These are phyloP conservation scores for Acanthisitta chloris DNA, from an alignment of 2,113 vertebrate genomes.

Conservation along the genomic window DNA sequence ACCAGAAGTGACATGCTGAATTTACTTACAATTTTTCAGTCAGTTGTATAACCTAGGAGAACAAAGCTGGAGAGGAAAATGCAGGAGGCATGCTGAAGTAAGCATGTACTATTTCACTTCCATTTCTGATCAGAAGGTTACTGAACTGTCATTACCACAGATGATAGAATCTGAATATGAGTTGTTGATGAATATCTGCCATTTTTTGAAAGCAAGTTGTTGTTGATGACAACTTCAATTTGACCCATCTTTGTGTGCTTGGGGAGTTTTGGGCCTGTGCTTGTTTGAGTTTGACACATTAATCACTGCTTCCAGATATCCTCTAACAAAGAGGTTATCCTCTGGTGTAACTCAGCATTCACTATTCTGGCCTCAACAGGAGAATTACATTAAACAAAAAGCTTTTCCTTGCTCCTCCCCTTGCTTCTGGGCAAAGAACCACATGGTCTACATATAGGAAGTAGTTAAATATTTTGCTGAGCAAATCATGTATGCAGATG, in stretches of 20 bases:
- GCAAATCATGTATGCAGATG: background rate
- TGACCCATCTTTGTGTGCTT: background rate
- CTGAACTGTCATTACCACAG: background rate
- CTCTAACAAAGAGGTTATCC: background rate
- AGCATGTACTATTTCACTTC: background rate
- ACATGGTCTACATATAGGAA: background rate
- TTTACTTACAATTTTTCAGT: background rate
- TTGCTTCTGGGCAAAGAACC: background rate
- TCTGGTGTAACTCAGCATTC: background rate
- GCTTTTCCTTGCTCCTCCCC: background rate
- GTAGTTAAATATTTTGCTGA: background rate
- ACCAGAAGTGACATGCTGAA: background rate
- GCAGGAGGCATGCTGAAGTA: background rate
- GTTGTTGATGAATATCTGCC: background rate
- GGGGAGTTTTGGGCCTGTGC: background rate
- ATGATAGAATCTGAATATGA: background rate
- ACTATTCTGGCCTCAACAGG: background rate
- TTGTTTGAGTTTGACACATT: background rate
- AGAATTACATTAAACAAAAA: background rate
- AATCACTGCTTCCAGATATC: background rate
- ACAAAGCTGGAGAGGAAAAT: background rate
- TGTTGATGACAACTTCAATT: background rate
- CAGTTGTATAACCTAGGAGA: background rate
- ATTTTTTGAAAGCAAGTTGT: background rate
- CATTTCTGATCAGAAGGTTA: background rate